A percentile compares a stretch with the other conserved stretches of the same genome.
Evolutionary conservation across 1,140 invertebrate genomes (phyloP).

Genomic region (Macrocentrus cingulum): DNA sequence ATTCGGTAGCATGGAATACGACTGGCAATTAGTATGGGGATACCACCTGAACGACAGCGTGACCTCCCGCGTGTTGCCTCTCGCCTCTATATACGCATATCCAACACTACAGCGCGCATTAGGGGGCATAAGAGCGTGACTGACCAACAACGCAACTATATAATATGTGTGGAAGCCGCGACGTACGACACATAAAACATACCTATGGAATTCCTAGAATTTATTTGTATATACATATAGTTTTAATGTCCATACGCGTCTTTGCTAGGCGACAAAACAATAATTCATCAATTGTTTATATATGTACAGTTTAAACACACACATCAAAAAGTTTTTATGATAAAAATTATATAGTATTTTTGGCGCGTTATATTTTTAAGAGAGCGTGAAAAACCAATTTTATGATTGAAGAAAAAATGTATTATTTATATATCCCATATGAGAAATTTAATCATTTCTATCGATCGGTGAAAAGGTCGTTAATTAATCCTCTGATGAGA

Average conservation of each 20-base stretch:
- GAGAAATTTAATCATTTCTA: too few relatives aligned
- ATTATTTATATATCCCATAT: too few relatives aligned
- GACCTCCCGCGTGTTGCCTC: background rate
- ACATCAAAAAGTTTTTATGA: too few relatives aligned
- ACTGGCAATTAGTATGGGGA: background rate
- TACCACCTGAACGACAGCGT: background rate
- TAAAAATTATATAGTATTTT: conserved; percentile 11
- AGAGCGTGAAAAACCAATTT: conserved; percentile 6
- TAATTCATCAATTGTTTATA: conserved; percentile 19
- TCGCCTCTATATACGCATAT: background rate
- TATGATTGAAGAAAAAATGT: background rate
- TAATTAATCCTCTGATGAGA: too few relatives aligned
- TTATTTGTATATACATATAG: too few relatives aligned
- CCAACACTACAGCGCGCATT: background rate
- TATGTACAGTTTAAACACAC: too few relatives aligned
- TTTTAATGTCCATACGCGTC: conserved; percentile 5
- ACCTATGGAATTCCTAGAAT: conserved; percentile 16
- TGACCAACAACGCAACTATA: conserved; percentile 5
- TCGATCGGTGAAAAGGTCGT: too few relatives aligned
- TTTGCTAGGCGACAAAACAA: conserved; percentile 15
- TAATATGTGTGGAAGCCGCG: background rate
- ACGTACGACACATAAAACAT: conserved; percentile 11
- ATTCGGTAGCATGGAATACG: background rate
- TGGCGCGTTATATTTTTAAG: background rate
- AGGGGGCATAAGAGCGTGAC: conserved; percentile 27